phyloP scores from a whole-genome alignment of 2,113 vertebrate genomes.

The Pao palembangensis region DNA sequence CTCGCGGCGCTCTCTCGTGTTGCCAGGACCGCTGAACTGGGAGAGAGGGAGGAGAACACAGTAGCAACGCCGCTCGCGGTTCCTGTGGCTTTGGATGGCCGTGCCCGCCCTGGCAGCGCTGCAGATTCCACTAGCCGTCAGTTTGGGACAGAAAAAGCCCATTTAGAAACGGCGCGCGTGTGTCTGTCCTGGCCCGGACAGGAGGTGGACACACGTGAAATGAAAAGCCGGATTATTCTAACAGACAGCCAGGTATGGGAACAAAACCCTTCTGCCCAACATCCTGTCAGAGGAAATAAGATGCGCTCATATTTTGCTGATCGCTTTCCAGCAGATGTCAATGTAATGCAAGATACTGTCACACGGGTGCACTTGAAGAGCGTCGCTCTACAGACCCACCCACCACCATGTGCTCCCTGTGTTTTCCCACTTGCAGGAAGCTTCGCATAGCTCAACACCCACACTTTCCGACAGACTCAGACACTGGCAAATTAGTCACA shows the following conservation, averaged over 20 bases:
- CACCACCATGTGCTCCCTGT: conserved; percentile 47
- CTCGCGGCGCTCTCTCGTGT: conserved; percentile 38
- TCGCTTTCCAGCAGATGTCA: conserved; percentile 59
- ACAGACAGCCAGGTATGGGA: conserved; percentile 41
- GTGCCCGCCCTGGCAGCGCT: conserved; percentile 65
- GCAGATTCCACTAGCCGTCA: conserved; percentile 71
- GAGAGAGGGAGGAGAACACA: conserved; percentile 39
- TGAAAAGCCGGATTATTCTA: conserved; percentile 25
- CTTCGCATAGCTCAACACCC: conserved; percentile 61
- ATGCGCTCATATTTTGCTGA: conserved; percentile 11
- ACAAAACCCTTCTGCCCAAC: conserved; percentile 34
- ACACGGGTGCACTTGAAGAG: conserved; percentile 17
- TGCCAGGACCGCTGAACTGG: conserved; percentile 31
- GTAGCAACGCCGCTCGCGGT: conserved; percentile 58
- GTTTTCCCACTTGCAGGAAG: conserved; percentile 55
- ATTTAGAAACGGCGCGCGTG: conserved; percentile 37
- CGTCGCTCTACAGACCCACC: conserved; percentile 16
- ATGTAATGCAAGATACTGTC: conserved; percentile 38
- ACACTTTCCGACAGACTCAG: conserved; percentile 57
- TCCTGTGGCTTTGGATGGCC: conserved; percentile 69
- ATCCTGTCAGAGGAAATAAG: conserved; percentile 33
- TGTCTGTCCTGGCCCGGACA: conserved; percentile 33
- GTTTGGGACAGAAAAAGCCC: conserved; percentile 48
- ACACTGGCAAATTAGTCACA: conserved; percentile 50
- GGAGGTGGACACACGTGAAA: conserved; percentile 40